A percentile compares a stretch with the other conserved stretches of the same genome.
phyloP scores from a whole-genome alignment of 2,888 invertebrate genomes.

The Drosophila subquinaria region DNA sequence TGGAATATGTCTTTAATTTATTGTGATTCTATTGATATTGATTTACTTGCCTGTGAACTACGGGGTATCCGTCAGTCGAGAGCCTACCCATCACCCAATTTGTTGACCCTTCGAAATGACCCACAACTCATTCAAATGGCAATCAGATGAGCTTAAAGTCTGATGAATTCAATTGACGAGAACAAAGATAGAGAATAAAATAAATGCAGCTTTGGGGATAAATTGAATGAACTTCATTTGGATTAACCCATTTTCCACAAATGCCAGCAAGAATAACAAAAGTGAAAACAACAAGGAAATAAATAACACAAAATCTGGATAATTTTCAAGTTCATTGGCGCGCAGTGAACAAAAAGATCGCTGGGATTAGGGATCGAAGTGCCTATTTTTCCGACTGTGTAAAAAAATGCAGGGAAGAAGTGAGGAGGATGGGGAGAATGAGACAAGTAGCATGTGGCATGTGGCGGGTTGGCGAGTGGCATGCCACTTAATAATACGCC shows the following conservation, averaged over 20 bases:
- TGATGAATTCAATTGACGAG: slow-evolving; percentile 5
- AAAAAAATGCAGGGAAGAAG: too few species aligned
- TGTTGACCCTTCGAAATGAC: background rate
- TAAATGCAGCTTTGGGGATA: background rate
- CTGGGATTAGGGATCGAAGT: slow-evolving; percentile 30
- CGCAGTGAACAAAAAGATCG: slow-evolving; percentile 36
- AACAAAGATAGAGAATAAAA: background rate
- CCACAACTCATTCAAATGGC: background rate
- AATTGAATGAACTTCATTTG: slow-evolving; percentile 22
- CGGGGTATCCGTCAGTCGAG: background rate
- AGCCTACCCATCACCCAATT: background rate
- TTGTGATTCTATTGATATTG: too few species aligned
- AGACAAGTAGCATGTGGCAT: background rate
- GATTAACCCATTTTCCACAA: slow-evolving; percentile 21
- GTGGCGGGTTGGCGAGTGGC: slow-evolving; percentile 21
- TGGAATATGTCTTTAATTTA: too few species aligned
- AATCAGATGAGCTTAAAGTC: slow-evolving; percentile 9
- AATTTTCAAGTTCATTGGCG: slow-evolving; percentile 66
- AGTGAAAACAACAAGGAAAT: background rate
- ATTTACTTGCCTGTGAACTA: background rate
- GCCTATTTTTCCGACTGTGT: background rate
- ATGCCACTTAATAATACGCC: slow-evolving; percentile 63
- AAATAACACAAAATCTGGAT: slow-evolving; percentile 25
- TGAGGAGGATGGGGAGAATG: background rate
- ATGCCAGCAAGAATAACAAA: background rate